A percentile compares a stretch with the other conserved stretches of the same genome.
Conservation (phyloP, 2,113 vertebrate species). For the Grammomys surdaster region DNA sequence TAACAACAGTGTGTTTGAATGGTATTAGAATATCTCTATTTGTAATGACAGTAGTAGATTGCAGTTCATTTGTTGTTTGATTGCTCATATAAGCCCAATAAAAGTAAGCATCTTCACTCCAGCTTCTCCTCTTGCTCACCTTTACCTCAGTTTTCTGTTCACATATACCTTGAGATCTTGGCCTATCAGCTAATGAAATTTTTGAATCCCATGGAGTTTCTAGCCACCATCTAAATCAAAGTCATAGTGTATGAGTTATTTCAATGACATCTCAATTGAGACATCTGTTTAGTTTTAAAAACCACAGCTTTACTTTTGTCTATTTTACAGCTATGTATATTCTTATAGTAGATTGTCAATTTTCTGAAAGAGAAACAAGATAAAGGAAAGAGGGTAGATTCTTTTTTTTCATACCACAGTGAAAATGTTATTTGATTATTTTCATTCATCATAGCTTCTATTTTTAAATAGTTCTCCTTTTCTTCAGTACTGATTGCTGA, state of each 20-base stretch:
- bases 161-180: constrained; percentile 45
- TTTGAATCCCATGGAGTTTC: constrained; percentile 15
- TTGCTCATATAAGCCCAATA: not conserved
- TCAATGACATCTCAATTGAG: constrained; percentile 46
- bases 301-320: constrained; percentile 19
- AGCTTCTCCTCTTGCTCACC: not conserved
- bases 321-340: constrained; percentile 18
- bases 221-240: not conserved
- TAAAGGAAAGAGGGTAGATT: not conserved
- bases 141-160: not conserved
- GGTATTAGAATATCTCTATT: constrained; percentile 13
- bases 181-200: not conserved
- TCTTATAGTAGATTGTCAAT: not conserved
- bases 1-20: not conserved
- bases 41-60: not conserved
- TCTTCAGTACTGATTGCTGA: not conserved
- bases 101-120: constrained; percentile 38
- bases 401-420: constrained; percentile 50
- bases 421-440: constrained; percentile 46
- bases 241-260: constrained; percentile 1
- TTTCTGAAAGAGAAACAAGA: not conserved
- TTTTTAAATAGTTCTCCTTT: not conserved
- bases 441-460: constrained; percentile 35
- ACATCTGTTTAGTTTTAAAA: not conserved
- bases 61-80: constrained; percentile 56